These are phyloP conservation scores for Embidobia sp. DNA, from an alignment of 2,888 invertebrate genomes.

Conservation along the genomic window DNA sequence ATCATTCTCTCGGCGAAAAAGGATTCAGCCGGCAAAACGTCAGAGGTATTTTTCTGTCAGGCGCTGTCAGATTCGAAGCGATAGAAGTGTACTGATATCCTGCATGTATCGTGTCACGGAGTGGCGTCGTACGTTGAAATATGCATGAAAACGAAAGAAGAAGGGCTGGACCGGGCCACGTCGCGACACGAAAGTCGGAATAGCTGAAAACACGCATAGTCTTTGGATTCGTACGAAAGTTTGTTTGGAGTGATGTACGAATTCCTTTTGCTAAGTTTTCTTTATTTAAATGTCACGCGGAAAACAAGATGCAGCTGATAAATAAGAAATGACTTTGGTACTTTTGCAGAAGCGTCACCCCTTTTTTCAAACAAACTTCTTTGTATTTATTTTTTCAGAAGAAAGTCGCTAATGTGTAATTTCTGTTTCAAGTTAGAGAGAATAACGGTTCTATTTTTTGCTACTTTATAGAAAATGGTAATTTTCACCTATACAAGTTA, in stretches of 20 bases:
- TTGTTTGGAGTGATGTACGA: background rate
- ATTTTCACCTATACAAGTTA: no score
- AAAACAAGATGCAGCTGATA: background rate
- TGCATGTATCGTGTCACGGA: conserved; percentile 51
- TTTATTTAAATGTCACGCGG: background rate
- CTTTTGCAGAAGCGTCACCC: no score
- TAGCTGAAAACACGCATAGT: conserved; percentile 42
- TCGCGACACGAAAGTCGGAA: conserved; percentile 42
- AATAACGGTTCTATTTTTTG: no score
- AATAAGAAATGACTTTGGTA: no score
- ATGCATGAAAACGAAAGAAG: conserved; percentile 59
- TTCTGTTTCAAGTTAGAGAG: no score
- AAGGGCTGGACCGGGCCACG: conserved; percentile 47
- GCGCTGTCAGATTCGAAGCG: conserved; percentile 47
- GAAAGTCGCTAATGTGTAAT: no score
- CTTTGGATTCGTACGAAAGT: conserved; percentile 2
- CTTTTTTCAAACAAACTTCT: no score
- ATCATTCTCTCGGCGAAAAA: conserved; percentile 36
- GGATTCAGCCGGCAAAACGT: conserved; percentile 48
- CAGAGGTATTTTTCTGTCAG: conserved; percentile 52
- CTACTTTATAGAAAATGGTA: no score
- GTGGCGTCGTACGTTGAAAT: conserved; percentile 55
- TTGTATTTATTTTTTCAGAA: no score
- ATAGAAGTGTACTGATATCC: conserved; percentile 55
- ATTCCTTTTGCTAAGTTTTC: background rate